phyloP scores from a whole-genome alignment of 1,140 invertebrate species.

The Dolichoris vasculosae region DNA sequence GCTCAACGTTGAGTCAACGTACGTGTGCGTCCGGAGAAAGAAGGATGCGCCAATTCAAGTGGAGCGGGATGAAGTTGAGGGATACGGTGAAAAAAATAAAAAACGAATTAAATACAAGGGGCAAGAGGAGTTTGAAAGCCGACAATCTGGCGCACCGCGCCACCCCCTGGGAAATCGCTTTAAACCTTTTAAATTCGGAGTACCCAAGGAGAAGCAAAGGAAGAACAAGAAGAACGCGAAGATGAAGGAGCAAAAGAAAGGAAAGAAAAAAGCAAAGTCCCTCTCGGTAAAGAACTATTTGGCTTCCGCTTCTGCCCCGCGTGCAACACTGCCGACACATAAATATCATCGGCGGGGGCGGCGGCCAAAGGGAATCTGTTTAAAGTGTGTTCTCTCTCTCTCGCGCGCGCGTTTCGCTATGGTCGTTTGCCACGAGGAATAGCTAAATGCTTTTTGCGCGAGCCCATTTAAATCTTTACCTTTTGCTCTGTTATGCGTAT shows the following conservation, averaged over 20 bases:
- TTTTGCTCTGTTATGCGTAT: constrained; percentile 53
- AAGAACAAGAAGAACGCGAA: constrained; percentile 12
- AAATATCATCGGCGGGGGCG: constrained; percentile 66
- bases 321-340: constrained; percentile 60
- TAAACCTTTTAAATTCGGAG: constrained; percentile 73
- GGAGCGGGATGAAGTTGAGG: constrained; percentile 23
- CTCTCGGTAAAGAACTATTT: constrained; percentile 53
- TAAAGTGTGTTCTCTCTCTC: constrained; percentile 70
- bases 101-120: constrained; percentile 27
- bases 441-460: constrained; percentile 76
- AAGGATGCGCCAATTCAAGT: not conserved
- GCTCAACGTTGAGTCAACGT: too few relatives aligned
- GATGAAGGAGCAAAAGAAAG: constrained; percentile 35
- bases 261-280: constrained; percentile 38
- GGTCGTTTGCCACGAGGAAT: constrained; percentile 75
- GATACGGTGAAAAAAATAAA: constrained; percentile 37
- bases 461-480: constrained; percentile 75
- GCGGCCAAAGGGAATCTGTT: constrained; percentile 71
- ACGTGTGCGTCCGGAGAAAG: not conserved
- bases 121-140: constrained; percentile 56
- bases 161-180: constrained; percentile 73
- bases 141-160: constrained; percentile 60
- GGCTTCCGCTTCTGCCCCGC: constrained; percentile 14
- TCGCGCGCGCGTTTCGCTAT: constrained; percentile 67
- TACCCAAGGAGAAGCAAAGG: not conserved